These are phyloP conservation scores for Gymnocephalus cernua DNA, from an alignment of 2,113 vertebrate species.

Conservation along the genomic window DNA sequence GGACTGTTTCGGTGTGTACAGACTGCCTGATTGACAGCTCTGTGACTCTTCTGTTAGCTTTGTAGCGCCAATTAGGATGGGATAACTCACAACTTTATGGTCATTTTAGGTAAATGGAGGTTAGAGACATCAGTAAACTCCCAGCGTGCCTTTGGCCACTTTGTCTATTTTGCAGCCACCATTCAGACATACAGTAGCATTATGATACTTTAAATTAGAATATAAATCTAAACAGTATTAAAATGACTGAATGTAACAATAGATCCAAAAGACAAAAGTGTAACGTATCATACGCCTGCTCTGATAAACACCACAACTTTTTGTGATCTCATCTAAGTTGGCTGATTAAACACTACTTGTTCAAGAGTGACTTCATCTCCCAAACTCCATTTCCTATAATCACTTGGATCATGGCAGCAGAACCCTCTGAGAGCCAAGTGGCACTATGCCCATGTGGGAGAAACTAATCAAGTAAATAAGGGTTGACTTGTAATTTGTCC, in stretches of 20 bases:
- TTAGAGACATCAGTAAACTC: constrained; percentile 6
- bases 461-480: constrained; percentile 66
- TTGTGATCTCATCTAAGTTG: constrained; percentile 19
- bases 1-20: background rate
- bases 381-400: constrained; percentile 56
- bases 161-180: background rate
- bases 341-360: constrained; percentile 38
- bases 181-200: background rate
- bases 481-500: constrained; percentile 63
- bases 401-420: constrained; percentile 40
- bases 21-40: background rate
- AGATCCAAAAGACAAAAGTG: constrained; percentile 21
- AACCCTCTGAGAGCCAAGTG: constrained; percentile 42
- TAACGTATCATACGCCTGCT: background rate
- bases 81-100: background rate
- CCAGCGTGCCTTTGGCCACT: background rate
- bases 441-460: constrained; percentile 40
- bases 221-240: background rate
- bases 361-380: constrained; percentile 33
- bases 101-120: constrained; percentile 6
- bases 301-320: constrained; percentile 17
- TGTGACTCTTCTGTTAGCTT: background rate
- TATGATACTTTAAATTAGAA: background rate
- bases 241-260: background rate
- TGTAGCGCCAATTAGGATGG: background rate